Percentiles rank a stretch among this genome's conserved stretches.
These are phyloP conservation scores for Saguinus midas DNA, from an alignment of 2,113 vertebrate genomes.

Conservation along the genomic window DNA sequence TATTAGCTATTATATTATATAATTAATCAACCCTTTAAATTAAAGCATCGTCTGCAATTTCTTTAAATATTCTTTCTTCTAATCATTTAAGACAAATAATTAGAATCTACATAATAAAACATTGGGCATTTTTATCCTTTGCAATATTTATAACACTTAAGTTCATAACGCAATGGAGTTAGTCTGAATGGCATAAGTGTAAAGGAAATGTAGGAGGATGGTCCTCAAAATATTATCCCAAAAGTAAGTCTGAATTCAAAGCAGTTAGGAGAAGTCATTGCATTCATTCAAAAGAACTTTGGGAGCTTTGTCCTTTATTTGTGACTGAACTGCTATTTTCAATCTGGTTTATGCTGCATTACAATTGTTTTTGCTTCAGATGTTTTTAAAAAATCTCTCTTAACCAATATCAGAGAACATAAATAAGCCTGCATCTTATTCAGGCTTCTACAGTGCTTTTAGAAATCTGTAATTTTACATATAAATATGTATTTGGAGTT, in stretches of 20 bases:
- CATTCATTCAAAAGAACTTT: not conserved
- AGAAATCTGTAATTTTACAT: not conserved
- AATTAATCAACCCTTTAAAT: conserved; percentile 10
- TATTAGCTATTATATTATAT: not conserved
- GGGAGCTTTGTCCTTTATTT: not conserved
- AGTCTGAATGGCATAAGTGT: not conserved
- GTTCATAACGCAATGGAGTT: not conserved
- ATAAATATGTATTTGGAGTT: not conserved
- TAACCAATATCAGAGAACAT: not conserved
- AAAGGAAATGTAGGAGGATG: not conserved
- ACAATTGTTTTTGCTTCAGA: not conserved
- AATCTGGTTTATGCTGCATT: not conserved
- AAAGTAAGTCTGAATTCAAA: not conserved
- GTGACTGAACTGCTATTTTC: not conserved
- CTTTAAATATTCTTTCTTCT: not conserved
- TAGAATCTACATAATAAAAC: not conserved
- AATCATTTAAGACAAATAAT: conserved; percentile 21
- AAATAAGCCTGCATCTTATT: not conserved
- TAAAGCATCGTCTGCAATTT: not conserved
- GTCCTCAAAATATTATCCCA: not conserved
- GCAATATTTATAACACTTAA: not conserved
- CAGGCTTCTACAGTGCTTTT: not conserved
- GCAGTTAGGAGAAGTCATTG: not conserved
- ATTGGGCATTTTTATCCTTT: not conserved
- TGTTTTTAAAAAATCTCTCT: not conserved